Percentiles rank a stretch among this genome's conserved stretches.
phyloP scores from a whole-genome alignment of 2,888 invertebrate genomes.

The Mesochorus sp. region DNA sequence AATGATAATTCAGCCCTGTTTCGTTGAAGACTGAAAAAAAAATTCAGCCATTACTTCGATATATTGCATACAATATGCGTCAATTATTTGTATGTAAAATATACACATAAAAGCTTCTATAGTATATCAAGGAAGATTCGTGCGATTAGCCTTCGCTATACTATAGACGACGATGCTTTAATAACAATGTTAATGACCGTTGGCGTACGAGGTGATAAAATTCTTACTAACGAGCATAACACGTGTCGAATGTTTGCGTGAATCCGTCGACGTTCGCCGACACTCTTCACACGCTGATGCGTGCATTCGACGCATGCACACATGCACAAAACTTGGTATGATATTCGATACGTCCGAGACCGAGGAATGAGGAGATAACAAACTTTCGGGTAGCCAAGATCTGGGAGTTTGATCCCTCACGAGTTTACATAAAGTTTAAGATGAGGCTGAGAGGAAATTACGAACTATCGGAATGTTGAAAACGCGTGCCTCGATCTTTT shows the following conservation, averaged over 20 bases:
- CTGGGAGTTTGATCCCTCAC: too few species aligned
- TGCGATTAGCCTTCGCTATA: not conserved
- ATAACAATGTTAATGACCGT: constrained; percentile 59
- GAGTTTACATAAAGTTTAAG: not conserved
- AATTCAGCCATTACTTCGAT: not conserved
- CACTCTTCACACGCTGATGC: not conserved
- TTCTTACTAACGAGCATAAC: constrained; percentile 41
- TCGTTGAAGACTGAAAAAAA: too few species aligned
- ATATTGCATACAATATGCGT: not conserved
- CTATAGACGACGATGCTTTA: constrained; percentile 25
- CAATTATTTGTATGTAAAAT: not conserved
- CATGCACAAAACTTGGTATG: not conserved
- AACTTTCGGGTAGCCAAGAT: too few species aligned
- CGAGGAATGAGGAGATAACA: constrained; percentile 1
- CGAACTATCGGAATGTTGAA: too few species aligned
- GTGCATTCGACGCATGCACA: not conserved
- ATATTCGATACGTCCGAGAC: constrained; percentile 34
- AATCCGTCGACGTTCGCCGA: constrained; percentile 36
- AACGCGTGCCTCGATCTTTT: too few species aligned
- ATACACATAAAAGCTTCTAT: too few species aligned
- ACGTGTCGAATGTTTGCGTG: constrained; percentile 54
- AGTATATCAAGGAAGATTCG: not conserved
- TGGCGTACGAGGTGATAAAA: constrained; percentile 47
- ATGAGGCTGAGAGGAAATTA: too few species aligned
- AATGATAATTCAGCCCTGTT: too few species aligned